Conservation (phyloP, 2,888 invertebrate species). For the Tanytarsus gracilentus region DNA sequence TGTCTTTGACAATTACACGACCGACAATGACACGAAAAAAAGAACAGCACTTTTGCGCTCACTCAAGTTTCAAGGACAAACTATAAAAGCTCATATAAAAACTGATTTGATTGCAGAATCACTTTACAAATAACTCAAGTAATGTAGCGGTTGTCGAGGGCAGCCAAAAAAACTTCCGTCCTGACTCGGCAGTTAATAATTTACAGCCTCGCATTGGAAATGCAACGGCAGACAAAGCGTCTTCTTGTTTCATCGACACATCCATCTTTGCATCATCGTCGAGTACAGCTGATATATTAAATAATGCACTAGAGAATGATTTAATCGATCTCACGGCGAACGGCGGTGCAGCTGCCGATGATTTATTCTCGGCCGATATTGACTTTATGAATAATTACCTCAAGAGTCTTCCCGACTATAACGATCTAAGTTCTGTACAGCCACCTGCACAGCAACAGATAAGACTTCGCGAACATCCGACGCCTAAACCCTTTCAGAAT, state of each 20-base stretch:
- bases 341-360: constrained; percentile 28
- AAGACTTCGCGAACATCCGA: constrained; percentile 23
- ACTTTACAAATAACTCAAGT: constrained; percentile 1
- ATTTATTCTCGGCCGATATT: constrained; percentile 43
- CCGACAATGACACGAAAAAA: too few relatives aligned
- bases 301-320: constrained; percentile 7
- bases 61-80: constrained; percentile 4
- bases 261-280: not conserved
- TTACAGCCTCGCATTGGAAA: not conserved
- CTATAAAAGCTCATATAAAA: not conserved
- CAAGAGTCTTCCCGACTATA: constrained; percentile 43
- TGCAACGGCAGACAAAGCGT: constrained; percentile 4
- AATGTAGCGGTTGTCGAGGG: too few relatives aligned
- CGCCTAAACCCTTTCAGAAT: constrained; percentile 17
- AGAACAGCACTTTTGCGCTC: too few relatives aligned
- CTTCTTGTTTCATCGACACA: constrained; percentile 3
- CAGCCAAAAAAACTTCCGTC: not conserved
- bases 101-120: constrained; percentile 2
- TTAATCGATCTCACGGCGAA: constrained; percentile 17
- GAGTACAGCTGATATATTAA: not conserved
- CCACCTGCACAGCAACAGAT: not conserved
- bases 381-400: constrained; percentile 45
- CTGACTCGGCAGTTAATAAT: not conserved
- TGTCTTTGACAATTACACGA: too few relatives aligned
- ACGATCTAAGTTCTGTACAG: not conserved